Evolutionary conservation across 2,113 vertebrate species (phyloP).

Genomic region (Verasper variegatus): DNA sequence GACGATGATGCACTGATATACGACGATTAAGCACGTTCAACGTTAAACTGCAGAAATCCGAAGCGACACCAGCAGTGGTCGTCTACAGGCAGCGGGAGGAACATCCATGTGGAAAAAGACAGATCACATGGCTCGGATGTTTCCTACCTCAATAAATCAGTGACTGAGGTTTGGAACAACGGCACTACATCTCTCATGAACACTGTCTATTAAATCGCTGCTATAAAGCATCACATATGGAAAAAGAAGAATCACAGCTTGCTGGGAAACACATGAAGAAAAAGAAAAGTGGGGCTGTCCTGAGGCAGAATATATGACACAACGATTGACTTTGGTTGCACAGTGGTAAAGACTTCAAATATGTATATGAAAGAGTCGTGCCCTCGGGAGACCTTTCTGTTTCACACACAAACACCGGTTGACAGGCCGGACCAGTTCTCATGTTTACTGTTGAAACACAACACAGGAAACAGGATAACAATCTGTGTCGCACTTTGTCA

Average conservation of each 20-base stretch:
- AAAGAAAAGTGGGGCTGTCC: neutral
- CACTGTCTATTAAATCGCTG: conserved; percentile 7
- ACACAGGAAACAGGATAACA: conserved; percentile 32
- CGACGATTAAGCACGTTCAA: neutral
- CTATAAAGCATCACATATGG: conserved; percentile 26
- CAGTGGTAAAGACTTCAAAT: neutral
- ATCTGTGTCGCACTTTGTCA: conserved; percentile 44
- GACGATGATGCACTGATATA: conserved; percentile 13
- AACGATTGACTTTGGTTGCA: conserved; percentile 9
- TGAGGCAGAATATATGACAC: neutral
- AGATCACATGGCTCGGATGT: conserved; percentile 30
- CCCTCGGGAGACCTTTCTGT: conserved; percentile 18
- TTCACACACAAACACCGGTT: conserved; percentile 35
- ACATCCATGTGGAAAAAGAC: conserved; percentile 29
- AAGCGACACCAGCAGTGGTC: neutral
- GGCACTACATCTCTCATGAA: conserved; percentile 17
- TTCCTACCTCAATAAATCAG: conserved; percentile 49
- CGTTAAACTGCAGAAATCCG: neutral
- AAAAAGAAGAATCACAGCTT: conserved; percentile 2
- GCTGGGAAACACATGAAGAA: neutral
- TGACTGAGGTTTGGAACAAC: conserved; percentile 46
- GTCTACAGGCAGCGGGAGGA: neutral
- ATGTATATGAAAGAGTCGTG: neutral
- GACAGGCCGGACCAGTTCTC: conserved; percentile 50
- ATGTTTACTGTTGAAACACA: conserved; percentile 54